A percentile compares a stretch with the other conserved stretches of the same genome.
These are phyloP conservation scores for Hirudinaria manillensis DNA, from an alignment of 2,888 invertebrate genomes.

Conservation along the genomic window DNA sequence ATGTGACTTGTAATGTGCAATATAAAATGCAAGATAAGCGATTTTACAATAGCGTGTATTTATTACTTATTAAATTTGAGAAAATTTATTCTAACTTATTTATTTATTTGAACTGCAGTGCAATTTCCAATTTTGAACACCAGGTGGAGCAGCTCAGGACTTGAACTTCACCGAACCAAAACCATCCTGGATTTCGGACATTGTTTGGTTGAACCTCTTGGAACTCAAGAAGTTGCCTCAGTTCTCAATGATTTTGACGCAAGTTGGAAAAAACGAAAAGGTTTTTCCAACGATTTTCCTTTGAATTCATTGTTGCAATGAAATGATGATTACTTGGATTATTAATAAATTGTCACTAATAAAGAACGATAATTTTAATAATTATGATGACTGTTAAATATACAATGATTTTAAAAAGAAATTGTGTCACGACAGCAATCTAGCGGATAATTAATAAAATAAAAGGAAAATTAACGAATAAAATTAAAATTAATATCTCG, in stretches of 20 bases:
- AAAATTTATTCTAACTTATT: background rate
- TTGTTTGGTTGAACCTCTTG: slow-evolving; percentile 55
- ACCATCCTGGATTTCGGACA: slow-evolving; percentile 54
- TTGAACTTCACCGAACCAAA: slow-evolving; percentile 53
- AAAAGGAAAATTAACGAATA: too few relatives aligned
- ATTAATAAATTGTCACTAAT: too few relatives aligned
- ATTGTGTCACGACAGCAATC: too few relatives aligned
- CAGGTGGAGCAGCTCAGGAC: slow-evolving; percentile 55
- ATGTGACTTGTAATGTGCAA: too few relatives aligned
- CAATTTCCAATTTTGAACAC: background rate
- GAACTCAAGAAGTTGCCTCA: slow-evolving; percentile 54
- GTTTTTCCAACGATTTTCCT: background rate
- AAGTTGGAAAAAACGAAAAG: slow-evolving; percentile 41
- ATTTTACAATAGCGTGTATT: too few relatives aligned
- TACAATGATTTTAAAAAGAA: too few relatives aligned
- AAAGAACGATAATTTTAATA: too few relatives aligned
- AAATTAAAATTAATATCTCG: too few relatives aligned
- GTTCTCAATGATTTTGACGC: slow-evolving; percentile 54
- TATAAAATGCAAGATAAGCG: too few relatives aligned
- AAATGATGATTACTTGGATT: background rate
- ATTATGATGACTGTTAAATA: too few relatives aligned
- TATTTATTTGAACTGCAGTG: too few relatives aligned
- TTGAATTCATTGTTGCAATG: background rate
- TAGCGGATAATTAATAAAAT: too few relatives aligned
- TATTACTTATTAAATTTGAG: background rate